Percentiles rank a stretch among this genome's conserved stretches.
Evolutionary conservation across 2,797 vertebrate genomes (phyloP).

Genomic region (Falco columbarius): DNA sequence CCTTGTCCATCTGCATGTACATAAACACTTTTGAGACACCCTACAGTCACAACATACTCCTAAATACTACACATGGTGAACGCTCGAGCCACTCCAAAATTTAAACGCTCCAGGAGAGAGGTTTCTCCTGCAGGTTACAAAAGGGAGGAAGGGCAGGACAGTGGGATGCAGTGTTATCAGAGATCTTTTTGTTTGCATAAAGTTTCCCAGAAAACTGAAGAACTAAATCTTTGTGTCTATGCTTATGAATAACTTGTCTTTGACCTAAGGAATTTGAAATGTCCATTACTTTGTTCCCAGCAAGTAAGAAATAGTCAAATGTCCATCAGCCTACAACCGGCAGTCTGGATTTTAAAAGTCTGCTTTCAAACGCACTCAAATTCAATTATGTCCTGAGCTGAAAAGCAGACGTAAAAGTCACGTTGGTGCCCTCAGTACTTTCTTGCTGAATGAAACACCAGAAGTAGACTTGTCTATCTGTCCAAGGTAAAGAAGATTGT

Average conservation of each 20-base stretch:
- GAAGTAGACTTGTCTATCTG: not conserved
- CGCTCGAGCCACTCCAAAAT: not conserved
- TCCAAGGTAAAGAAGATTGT: not conserved
- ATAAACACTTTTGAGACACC: not conserved
- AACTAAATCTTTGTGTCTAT: not conserved
- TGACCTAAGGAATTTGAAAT: conserved; percentile 55
- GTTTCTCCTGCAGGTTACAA: not conserved
- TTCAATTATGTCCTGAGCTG: not conserved
- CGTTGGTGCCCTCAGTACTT: not conserved
- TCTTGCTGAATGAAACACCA: conserved; percentile 5
- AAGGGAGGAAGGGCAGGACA: not conserved
- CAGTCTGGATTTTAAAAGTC: conserved; percentile 28
- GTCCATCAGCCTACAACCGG: conserved; percentile 17
- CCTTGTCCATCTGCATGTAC: not conserved
- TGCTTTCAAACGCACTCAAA: conserved; percentile 10
- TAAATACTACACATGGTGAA: not conserved
- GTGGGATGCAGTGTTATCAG: not conserved
- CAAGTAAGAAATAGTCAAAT: not conserved
- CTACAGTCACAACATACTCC: not conserved
- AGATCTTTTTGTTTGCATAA: not conserved
- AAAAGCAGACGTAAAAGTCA: not conserved
- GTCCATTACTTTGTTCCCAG: not conserved
- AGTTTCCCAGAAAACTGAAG: not conserved
- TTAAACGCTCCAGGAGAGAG: not conserved
- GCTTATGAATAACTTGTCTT: not conserved